phyloP scores from a whole-genome alignment of 2,797 vertebrate species.

The Melanotaenia parkinsoni region DNA sequence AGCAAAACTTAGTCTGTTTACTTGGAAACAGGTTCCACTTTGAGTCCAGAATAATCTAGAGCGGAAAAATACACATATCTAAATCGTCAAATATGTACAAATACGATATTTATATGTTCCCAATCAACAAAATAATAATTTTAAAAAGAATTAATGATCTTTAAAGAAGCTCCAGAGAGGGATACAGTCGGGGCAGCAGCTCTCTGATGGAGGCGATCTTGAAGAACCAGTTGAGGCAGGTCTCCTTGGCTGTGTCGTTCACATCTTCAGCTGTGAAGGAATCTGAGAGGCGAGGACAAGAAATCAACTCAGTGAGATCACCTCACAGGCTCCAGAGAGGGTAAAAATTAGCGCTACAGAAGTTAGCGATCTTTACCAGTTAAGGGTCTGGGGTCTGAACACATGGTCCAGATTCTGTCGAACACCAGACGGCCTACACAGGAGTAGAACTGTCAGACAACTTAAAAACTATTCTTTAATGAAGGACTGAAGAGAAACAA shows the following conservation, averaged over 20 bases:
- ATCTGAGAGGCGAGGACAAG: constrained; percentile 73
- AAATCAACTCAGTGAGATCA: background rate
- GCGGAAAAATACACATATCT: background rate
- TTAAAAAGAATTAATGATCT: background rate
- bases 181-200: constrained; percentile 97
- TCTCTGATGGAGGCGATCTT: constrained; percentile 99
- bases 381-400: constrained; percentile 81
- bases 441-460: constrained; percentile 7
- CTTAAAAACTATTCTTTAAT: background rate
- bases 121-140: background rate
- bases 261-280: constrained; percentile 91
- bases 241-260: constrained; percentile 96
- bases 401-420: constrained; percentile 96
- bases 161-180: constrained; percentile 30
- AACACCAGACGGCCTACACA: constrained; percentile 92
- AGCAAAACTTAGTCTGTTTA: background rate
- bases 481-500: background rate
- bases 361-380: constrained; percentile 79
- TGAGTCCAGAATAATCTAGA: background rate
- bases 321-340: background rate
- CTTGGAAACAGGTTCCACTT: background rate
- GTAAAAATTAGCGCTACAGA: background rate
- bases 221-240: constrained; percentile 99
- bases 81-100: background rate
- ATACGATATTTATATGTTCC: background rate